These are phyloP conservation scores for Stratiomys singularior DNA, from an alignment of 2,888 invertebrate species.

Conservation along the genomic window DNA sequence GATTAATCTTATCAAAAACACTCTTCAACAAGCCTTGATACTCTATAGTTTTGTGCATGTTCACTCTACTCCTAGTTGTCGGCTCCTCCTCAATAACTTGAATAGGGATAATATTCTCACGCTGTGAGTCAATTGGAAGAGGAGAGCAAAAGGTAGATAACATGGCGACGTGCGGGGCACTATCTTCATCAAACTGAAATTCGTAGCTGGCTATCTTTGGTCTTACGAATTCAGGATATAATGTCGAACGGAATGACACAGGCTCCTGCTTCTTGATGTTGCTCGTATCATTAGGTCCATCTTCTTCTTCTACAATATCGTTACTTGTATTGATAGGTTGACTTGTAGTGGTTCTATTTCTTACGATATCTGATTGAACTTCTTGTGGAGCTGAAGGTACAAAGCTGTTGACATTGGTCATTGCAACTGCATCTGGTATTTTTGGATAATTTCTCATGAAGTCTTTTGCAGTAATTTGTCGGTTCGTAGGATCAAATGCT, in stretches of 20 bases:
- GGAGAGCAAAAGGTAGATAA: slow-evolving; percentile 23
- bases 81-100: not conserved
- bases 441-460: not conserved
- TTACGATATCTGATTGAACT: not conserved
- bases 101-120: slow-evolving; percentile 31
- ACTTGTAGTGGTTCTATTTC: not conserved
- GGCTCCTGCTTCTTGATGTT: too few relatives aligned
- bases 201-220: not conserved
- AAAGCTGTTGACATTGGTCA: too few relatives aligned
- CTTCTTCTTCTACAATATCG: too few relatives aligned
- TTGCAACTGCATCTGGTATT: not conserved
- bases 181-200: slow-evolving; percentile 1
- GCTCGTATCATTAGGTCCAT: too few relatives aligned
- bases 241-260: slow-evolving; percentile 21
- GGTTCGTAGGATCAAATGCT: not conserved
- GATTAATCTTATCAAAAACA: not conserved
- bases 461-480: not conserved
- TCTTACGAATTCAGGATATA: slow-evolving; percentile 16
- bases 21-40: not conserved
- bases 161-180: slow-evolving; percentile 14
- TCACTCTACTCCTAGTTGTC: not conserved
- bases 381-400: too few relatives aligned
- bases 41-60: not conserved
- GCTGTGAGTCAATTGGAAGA: not conserved
- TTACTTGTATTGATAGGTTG: too few relatives aligned